These are phyloP conservation scores for Seladonia tumulorum DNA, from an alignment of 2,888 invertebrate species.

Conservation along the genomic window DNA sequence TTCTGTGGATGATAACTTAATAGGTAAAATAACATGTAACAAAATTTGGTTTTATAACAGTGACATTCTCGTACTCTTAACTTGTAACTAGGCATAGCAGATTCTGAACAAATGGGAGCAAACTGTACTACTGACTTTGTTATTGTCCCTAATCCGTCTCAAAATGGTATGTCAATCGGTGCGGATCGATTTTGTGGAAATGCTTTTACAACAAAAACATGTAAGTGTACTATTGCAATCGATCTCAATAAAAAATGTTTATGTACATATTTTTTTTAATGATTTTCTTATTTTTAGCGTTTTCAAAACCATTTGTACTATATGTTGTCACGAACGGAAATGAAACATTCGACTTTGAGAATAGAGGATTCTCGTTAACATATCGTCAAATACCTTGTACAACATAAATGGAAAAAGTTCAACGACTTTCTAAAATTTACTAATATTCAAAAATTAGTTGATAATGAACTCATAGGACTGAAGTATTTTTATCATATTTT, in stretches of 20 bases:
- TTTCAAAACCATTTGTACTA: slow-evolving; percentile 89
- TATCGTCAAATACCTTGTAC: slow-evolving; percentile 89
- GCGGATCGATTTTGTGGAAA: slow-evolving; percentile 92
- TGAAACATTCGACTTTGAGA: slow-evolving; percentile 88
- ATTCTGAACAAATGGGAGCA: slow-evolving; percentile 86
- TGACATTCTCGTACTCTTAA: background rate
- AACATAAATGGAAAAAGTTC: slow-evolving; percentile 55
- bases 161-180: slow-evolving; percentile 77
- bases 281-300: slow-evolving; percentile 84
- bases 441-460: background rate
- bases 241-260: background rate
- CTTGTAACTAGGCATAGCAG: slow-evolving; percentile 83
- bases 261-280: too few species aligned
- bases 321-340: slow-evolving; percentile 89
- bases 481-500: background rate
- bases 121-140: slow-evolving; percentile 90
- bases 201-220: slow-evolving; percentile 88
- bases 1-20: slow-evolving; percentile 85
- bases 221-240: slow-evolving; percentile 84
- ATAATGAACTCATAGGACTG: background rate
- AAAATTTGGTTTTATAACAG: background rate
- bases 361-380: slow-evolving; percentile 90
- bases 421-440: slow-evolving; percentile 11
- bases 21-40: slow-evolving; percentile 43
- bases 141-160: slow-evolving; percentile 89